Percentiles rank a stretch among this genome's conserved stretches.
phyloP scores from a whole-genome alignment of 2,888 invertebrate genomes.

The Catocala nupta region DNA sequence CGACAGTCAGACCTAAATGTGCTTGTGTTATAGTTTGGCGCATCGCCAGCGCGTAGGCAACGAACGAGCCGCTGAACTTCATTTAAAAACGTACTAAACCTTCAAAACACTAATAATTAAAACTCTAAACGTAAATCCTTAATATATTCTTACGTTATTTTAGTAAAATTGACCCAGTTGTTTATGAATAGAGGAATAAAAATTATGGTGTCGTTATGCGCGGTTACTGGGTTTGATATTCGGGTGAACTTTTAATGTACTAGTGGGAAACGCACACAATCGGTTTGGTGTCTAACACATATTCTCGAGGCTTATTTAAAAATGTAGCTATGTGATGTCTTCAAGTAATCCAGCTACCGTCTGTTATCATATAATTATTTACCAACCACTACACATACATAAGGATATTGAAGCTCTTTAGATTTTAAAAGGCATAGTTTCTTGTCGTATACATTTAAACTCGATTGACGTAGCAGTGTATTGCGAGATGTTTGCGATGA shows the following conservation, averaged over 20 bases:
- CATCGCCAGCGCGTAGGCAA: slow-evolving; percentile 48
- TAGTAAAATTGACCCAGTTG: slow-evolving; percentile 32
- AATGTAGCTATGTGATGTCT: no score
- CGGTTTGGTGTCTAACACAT: background rate
- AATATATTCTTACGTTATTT: slow-evolving; percentile 34
- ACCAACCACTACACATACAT: no score
- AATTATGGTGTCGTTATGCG: background rate
- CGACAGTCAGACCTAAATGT: slow-evolving; percentile 51
- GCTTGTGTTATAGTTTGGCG: slow-evolving; percentile 54
- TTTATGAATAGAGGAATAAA: slow-evolving; percentile 13
- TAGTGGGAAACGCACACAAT: background rate
- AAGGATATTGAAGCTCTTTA: no score
- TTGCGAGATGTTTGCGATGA: no score
- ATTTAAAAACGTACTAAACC: slow-evolving; percentile 47
- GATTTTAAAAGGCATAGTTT: no score
- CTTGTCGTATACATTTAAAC: no score
- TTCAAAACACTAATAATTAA: slow-evolving; percentile 49
- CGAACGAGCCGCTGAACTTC: slow-evolving; percentile 53
- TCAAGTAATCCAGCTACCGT: no score
- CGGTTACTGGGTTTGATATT: background rate
- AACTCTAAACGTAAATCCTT: slow-evolving; percentile 31
- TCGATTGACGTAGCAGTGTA: no score
- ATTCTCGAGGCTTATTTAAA: no score
- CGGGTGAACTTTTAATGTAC: background rate
- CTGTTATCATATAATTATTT: no score